phyloP scores from a whole-genome alignment of 2,888 invertebrate species.

The Drosophila tripunctata region DNA sequence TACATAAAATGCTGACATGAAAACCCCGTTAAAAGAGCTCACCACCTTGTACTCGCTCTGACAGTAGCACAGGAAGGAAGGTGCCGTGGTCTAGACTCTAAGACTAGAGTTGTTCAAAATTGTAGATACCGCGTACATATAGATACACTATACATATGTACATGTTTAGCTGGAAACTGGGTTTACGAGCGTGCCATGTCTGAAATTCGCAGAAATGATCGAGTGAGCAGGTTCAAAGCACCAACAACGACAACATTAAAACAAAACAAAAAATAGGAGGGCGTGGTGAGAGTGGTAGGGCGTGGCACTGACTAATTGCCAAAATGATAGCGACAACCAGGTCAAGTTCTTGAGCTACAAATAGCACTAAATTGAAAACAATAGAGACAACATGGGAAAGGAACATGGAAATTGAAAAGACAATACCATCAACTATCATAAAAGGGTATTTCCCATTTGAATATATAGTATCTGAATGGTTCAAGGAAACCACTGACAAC shows the following conservation, averaged over 20 bases:
- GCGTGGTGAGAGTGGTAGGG: conserved; percentile 34
- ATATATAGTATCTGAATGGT: background rate
- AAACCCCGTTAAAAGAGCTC: conserved; percentile 67
- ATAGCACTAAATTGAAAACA: background rate
- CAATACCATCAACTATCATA: background rate
- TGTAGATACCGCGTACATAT: conserved; percentile 19
- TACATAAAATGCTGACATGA: conserved; percentile 64
- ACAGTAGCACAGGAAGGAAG: conserved; percentile 15
- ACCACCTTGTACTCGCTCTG: conserved; percentile 4
- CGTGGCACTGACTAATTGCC: conserved; percentile 42
- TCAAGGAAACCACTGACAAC: conserved; percentile 12
- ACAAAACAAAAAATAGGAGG: conserved; percentile 8
- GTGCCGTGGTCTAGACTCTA: conserved; percentile 18
- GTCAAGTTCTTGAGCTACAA: conserved; percentile 13
- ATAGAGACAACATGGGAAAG: background rate
- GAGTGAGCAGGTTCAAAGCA: conserved; percentile 11
- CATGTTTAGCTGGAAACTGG: conserved; percentile 59
- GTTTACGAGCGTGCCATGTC: conserved; percentile 61
- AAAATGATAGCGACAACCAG: conserved; percentile 22
- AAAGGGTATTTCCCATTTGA: background rate
- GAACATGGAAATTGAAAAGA: conserved; percentile 1
- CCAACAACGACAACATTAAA: background rate
- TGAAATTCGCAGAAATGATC: conserved; percentile 58
- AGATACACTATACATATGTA: no score
- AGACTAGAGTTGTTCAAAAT: conserved; percentile 19